These are phyloP conservation scores for Tenebrosternarchus preto DNA, from an alignment of 2,113 vertebrate species.

Conservation along the genomic window DNA sequence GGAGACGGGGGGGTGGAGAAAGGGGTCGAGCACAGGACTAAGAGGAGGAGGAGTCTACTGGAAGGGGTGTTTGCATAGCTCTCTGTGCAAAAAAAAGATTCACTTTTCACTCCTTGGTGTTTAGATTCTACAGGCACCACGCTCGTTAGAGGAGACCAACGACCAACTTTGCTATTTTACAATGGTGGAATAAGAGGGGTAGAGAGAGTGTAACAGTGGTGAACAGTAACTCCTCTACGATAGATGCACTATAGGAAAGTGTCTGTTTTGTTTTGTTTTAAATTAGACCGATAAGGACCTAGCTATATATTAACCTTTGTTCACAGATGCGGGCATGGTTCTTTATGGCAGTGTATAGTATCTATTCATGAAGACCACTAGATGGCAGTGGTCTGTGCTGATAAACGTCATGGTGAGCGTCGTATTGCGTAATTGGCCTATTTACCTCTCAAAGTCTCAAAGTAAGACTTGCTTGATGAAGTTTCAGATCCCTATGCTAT, in stretches of 20 bases:
- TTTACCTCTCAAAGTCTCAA: conserved; percentile 32
- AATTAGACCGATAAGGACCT: background rate
- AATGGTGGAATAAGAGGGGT: background rate
- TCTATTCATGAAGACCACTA: too few relatives aligned
- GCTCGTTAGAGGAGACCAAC: conserved; percentile 1
- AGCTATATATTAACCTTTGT: background rate
- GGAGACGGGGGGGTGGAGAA: background rate
- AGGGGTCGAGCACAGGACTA: background rate
- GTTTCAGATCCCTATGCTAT: background rate
- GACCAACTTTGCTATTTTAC: background rate
- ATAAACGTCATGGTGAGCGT: conserved; percentile 12
- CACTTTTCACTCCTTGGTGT: conserved; percentile 2
- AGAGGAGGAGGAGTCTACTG: background rate
- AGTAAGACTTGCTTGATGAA: conserved; percentile 1
- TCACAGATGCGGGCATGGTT: background rate
- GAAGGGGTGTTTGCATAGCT: conserved; percentile 57
- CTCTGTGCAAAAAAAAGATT: conserved; percentile 46
- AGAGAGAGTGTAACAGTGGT: background rate
- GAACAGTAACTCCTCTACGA: background rate
- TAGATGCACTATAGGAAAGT: background rate
- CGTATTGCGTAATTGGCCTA: background rate
- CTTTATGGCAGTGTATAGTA: conserved; percentile 2
- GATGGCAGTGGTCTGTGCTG: background rate
- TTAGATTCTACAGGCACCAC: conserved; percentile 25
- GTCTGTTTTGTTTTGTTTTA: background rate